Conservation (phyloP, 2,797 vertebrate genomes). For the Petrocephalus schoutedeni region DNA sequence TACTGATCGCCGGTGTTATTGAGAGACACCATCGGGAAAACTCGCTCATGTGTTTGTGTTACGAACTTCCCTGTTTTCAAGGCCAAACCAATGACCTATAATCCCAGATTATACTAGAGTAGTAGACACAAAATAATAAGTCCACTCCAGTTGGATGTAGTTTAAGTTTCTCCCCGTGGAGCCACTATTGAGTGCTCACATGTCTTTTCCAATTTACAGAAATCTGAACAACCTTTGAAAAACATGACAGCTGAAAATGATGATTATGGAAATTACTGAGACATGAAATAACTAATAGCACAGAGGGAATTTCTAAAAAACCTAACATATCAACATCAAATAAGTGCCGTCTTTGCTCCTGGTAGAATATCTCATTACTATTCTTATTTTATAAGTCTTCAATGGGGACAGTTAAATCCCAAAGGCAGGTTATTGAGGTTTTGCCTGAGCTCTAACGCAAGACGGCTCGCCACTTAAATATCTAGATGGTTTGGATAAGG, state of each 20-base stretch:
- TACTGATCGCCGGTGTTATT: neutral
- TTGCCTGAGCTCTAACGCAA: neutral
- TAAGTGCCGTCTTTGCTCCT: neutral
- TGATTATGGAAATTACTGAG: constrained; percentile 16
- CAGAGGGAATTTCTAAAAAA: constrained; percentile 11
- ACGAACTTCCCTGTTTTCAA: constrained; percentile 16
- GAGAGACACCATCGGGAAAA: neutral
- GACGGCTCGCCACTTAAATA: neutral
- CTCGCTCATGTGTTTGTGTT: neutral
- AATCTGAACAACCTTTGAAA: constrained; percentile 1
- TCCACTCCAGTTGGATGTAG: neutral
- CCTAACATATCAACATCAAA: constrained; percentile 18
- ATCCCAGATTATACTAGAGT: constrained; percentile 23
- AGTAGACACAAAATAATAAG: constrained; percentile 6
- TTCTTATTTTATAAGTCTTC: constrained; percentile 11
- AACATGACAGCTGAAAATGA: constrained; percentile 15
- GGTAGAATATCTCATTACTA: constrained; percentile 10
- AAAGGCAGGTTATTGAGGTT: neutral
- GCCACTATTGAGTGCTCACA: neutral
- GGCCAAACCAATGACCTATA: constrained; percentile 14
- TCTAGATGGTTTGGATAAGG: neutral
- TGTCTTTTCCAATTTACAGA: constrained; percentile 11
- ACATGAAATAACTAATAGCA: constrained; percentile 10
- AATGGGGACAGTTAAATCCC: neutral
- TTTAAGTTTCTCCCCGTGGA: neutral